Percentiles rank a stretch among this genome's conserved stretches.
Conservation (phyloP, 2,888 invertebrate genomes). For the Napeogenes inachia region DNA sequence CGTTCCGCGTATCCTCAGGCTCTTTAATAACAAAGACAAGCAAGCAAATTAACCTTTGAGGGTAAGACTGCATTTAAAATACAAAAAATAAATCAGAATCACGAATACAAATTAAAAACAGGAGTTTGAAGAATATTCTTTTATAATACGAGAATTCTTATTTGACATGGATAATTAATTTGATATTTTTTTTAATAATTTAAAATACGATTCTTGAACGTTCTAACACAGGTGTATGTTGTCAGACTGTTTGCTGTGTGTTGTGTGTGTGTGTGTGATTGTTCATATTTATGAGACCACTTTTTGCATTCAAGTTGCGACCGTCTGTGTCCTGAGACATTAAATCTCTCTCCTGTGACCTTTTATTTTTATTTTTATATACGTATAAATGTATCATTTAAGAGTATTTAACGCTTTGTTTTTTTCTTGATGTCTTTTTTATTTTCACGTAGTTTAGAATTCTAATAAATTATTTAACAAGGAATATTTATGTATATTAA, state of each 20-base stretch:
- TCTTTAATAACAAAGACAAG: too few relatives aligned
- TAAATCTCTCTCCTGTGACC: constrained; percentile 35
- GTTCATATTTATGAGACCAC: constrained; percentile 50
- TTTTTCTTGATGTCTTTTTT: not conserved
- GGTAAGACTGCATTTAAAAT: too few relatives aligned
- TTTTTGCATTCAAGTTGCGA: constrained; percentile 34
- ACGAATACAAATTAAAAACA: not conserved
- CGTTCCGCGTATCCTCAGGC: too few relatives aligned
- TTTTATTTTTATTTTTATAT: constrained; percentile 32
- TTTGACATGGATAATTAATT: not conserved
- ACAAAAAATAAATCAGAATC: not conserved
- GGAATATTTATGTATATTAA: not conserved
- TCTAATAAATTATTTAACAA: not conserved
- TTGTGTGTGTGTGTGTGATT: constrained; percentile 41
- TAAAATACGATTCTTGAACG: not conserved
- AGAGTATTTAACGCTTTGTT: constrained; percentile 12
- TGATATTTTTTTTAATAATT: constrained; percentile 11
- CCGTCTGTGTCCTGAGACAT: constrained; percentile 32
- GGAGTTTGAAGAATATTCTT: not conserved
- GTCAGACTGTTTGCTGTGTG: constrained; percentile 41
- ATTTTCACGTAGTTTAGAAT: not conserved
- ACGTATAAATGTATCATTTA: constrained; percentile 13
- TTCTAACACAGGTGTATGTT: constrained; percentile 49
- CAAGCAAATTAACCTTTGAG: too few relatives aligned
- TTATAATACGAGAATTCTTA: not conserved